phyloP scores from a whole-genome alignment of 30 jellyfish, hydroid and myxozoan species.

The Chrysaora quinquecirrha region DNA sequence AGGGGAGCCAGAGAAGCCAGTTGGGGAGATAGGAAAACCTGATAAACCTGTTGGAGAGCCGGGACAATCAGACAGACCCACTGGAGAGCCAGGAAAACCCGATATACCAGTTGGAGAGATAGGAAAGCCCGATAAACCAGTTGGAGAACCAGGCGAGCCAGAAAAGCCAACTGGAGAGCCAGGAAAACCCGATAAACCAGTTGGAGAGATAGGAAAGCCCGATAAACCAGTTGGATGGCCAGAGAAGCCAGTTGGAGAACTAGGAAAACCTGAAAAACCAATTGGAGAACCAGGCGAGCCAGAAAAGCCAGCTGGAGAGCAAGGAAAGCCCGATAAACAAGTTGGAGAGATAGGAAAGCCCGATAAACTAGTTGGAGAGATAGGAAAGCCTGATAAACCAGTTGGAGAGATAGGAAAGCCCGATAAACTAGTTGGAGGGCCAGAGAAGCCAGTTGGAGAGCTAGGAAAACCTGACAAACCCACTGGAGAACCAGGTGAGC shows the following conservation, averaged over 20 bases:
- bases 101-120: background rate
- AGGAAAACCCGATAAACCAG: background rate
- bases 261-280: background rate
- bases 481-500: background rate
- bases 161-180: conserved; percentile 4
- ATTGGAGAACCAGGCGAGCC: background rate
- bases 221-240: conserved; percentile 32
- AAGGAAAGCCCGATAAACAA: background rate
- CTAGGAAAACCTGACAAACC: conserved; percentile 1
- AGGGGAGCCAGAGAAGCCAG: too few relatives aligned
- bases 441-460: background rate
- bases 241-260: conserved; percentile 10
- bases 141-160: background rate
- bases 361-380: background rate
- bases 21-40: background rate
- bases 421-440: background rate
- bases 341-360: background rate
- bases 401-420: background rate
- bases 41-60: background rate
- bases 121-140: conserved; percentile 37
- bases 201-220: conserved; percentile 25
- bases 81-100: too few relatives aligned
- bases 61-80: background rate
- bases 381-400: background rate
- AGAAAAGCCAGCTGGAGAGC: background rate